A percentile compares a stretch with the other conserved stretches of the same genome.
phyloP scores from a whole-genome alignment of 2,888 invertebrate genomes.

The Lycaena phlaeas region DNA sequence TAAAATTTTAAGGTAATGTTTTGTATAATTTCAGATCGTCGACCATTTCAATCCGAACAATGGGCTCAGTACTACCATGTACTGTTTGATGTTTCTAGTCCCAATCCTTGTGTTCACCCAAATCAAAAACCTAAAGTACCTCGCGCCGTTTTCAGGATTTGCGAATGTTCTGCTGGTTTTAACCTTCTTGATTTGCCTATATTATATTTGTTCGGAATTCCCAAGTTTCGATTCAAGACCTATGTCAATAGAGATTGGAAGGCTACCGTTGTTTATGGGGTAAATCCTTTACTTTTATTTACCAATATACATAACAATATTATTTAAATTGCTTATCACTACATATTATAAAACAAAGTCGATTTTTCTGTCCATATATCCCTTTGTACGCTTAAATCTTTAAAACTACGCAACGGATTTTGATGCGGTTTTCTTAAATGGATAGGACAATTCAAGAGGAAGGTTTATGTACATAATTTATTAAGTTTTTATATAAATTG shows the following conservation, averaged over 20 bases:
- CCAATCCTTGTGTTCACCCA: constrained; percentile 58
- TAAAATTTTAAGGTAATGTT: no score
- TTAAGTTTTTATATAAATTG: no score
- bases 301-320: not conserved
- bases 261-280: constrained; percentile 89
- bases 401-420: no score
- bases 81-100: constrained; percentile 50
- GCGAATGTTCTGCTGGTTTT: constrained; percentile 87
- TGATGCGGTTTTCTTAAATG: no score
- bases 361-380: no score
- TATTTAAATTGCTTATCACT: no score
- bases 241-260: constrained; percentile 67
- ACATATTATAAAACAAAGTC: no score
- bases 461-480: no score
- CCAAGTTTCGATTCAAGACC: constrained; percentile 59
- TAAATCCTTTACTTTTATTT: constrained; percentile 27
- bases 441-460: no score
- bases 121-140: constrained; percentile 83
- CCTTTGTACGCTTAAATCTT: no score
- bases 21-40: constrained; percentile 62
- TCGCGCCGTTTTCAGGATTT: constrained; percentile 91
- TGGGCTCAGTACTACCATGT: constrained; percentile 35
- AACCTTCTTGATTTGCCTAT: constrained; percentile 86
- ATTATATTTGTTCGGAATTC: constrained; percentile 80
- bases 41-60: constrained; percentile 30